Evolutionary conservation across 1,140 invertebrate genomes (phyloP), one percentile per base, ranked within the genome.

Genomic region (Diachasmimorpha longicaudata): DNA sequence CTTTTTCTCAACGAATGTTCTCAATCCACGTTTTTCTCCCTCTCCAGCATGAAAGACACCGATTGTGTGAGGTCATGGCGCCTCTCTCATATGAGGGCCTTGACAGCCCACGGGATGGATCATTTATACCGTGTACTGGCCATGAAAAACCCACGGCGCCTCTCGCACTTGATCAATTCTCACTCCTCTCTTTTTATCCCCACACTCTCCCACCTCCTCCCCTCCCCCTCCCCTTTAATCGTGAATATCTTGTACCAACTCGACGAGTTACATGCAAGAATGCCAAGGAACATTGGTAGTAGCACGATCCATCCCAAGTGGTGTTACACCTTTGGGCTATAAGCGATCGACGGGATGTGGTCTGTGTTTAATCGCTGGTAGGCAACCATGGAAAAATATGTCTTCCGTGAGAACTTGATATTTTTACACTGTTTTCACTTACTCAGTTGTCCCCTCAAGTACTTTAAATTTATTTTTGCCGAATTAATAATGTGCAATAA

Each of bases 271-370:
- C 85, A 86, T 80, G 83, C 84, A 83, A 84, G 85, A 86, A 85
- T 83, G 82, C 83, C 79, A 31, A 63, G 19, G 39, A 78, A 78
- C 79, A 84, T 83, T 80, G 81, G 80, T 75, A 80, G 79, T 80
- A 73, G 77, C 75, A 76, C 75, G 74, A 80, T 79, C 75, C 78
- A 79, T 46, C 55, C 68, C 44, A 52, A 74, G 68, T 70, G 68
- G 79, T 81, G 79, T 82, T 84, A 82, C 81, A 81, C 81, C 77
- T 79, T 77, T 78, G 71, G 75, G 82, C 77, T 80, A 81, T 81
- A 86, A 87, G 85, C 84, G 86, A 86, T 83, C 85, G 81, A 83
- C 85, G 48, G 87, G 87, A 89, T 89, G 86, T 88, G 87, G 87
- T 88, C 83, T 76, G 76, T 79, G 81, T 84, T 88, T 87, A 87